A percentile compares a stretch with the other conserved stretches of the same genome.
These are phyloP conservation scores for Antheraea assamensis DNA, from an alignment of 2,888 invertebrate genomes.

Conservation along the genomic window DNA sequence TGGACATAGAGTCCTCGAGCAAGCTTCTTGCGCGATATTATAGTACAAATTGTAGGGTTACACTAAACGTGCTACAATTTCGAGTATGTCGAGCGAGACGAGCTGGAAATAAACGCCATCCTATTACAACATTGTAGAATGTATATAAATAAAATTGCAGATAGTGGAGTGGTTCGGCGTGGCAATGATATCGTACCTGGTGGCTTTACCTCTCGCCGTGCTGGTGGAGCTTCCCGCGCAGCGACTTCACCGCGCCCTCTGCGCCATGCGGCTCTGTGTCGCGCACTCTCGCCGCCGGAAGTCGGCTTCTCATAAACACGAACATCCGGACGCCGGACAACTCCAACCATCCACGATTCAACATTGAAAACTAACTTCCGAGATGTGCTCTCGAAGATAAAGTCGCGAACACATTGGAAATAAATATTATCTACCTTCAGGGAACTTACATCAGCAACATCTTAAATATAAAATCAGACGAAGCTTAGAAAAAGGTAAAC, in stretches of 20 bases:
- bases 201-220: slow-evolving; percentile 69
- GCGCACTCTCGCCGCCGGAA: not conserved
- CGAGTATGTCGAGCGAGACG: too few relatives aligned
- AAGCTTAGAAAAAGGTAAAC: not conserved
- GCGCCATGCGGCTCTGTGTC: slow-evolving; percentile 46
- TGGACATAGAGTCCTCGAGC: too few relatives aligned
- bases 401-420: not conserved
- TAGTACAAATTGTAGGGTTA: too few relatives aligned
- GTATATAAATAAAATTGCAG: slow-evolving; percentile 37
- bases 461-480: not conserved
- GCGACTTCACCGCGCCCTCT: slow-evolving; percentile 58
- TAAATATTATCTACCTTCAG: not conserved
- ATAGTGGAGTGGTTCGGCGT: slow-evolving; percentile 70
- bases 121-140: too few relatives aligned
- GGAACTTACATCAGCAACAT: not conserved
- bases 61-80: too few relatives aligned
- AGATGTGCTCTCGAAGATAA: not conserved
- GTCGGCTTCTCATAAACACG: not conserved
- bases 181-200: slow-evolving; percentile 61
- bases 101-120: too few relatives aligned
- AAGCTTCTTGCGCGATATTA: too few relatives aligned
- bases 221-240: slow-evolving; percentile 68
- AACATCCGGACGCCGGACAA: not conserved
- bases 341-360: not conserved
- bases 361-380: not conserved